Evolutionary conservation across 1,140 invertebrate genomes (phyloP).

Genomic region (Aphelinus atriplicis): DNA sequence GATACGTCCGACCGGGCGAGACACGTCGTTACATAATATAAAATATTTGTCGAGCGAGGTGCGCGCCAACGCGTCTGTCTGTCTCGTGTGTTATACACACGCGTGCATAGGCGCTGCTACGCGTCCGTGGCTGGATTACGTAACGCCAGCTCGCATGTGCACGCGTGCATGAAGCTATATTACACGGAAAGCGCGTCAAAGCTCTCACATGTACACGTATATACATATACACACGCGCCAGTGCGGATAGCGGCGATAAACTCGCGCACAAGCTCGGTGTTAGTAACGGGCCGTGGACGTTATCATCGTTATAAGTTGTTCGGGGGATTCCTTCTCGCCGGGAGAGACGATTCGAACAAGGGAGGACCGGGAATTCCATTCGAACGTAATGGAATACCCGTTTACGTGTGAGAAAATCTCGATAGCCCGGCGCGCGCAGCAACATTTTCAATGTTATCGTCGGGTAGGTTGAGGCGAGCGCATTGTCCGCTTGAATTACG

Average conservation of each 20-base stretch:
- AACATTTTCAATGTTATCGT: too few relatives aligned
- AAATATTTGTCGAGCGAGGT: conserved; percentile 25
- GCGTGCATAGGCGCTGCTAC: background rate
- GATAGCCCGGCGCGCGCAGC: too few relatives aligned
- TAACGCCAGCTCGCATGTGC: background rate
- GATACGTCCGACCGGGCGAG: background rate
- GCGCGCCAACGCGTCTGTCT: background rate
- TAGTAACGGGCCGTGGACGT: background rate
- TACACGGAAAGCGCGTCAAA: background rate
- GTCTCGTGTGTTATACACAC: too few relatives aligned
- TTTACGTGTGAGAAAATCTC: too few relatives aligned
- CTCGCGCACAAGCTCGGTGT: background rate
- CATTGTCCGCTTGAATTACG: too few relatives aligned
- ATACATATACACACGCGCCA: too few relatives aligned
- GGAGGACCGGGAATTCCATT: too few relatives aligned
- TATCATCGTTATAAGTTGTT: background rate
- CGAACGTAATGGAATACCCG: too few relatives aligned
- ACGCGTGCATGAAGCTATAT: background rate
- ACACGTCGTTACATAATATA: conserved; percentile 9
- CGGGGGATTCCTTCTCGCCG: background rate
- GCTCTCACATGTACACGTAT: too few relatives aligned
- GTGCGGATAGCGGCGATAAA: background rate
- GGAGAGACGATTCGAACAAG: background rate
- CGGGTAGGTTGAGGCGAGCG: too few relatives aligned
- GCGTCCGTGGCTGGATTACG: background rate